A percentile compares a stretch with the other conserved stretches of the same genome.
Conservation (phyloP, 2,888 invertebrate species). For the Anorthoa munda region DNA sequence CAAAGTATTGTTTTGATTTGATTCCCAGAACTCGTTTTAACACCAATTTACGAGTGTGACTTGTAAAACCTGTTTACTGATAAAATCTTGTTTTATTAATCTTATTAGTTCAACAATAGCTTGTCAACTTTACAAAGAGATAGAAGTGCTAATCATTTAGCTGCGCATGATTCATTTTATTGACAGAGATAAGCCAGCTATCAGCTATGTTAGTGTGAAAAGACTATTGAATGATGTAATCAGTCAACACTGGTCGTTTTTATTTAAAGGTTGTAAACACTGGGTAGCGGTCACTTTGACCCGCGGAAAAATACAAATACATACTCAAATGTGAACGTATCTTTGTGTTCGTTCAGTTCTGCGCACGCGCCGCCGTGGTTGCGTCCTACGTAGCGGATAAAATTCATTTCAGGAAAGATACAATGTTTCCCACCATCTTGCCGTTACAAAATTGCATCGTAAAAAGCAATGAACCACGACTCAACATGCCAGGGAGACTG, state of each 20-base stretch:
- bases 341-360: slow-evolving; percentile 47
- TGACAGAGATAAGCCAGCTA: slow-evolving; percentile 54
- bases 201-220: slow-evolving; percentile 15
- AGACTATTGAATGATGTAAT: slow-evolving; percentile 42
- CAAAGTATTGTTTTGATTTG: slow-evolving; percentile 36
- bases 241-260: slow-evolving; percentile 5
- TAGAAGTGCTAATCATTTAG: slow-evolving; percentile 29
- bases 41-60: slow-evolving; percentile 6
- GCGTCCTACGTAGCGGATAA: slow-evolving; percentile 51
- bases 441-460: slow-evolving; percentile 47
- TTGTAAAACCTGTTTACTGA: slow-evolving; percentile 20
- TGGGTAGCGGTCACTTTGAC: slow-evolving; percentile 35
- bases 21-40: slow-evolving; percentile 12
- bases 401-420: slow-evolving; percentile 50
- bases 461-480: slow-evolving; percentile 62
- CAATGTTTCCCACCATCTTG: slow-evolving; percentile 33
- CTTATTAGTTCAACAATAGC: slow-evolving; percentile 20
- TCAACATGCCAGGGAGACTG: slow-evolving; percentile 26
- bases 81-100: slow-evolving; percentile 7
- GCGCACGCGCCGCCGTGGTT: slow-evolving; percentile 60
- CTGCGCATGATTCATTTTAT: slow-evolving; percentile 55
- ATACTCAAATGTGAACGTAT: slow-evolving; percentile 40
- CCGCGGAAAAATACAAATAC: slow-evolving; percentile 24
- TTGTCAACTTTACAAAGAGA: slow-evolving; percentile 19
- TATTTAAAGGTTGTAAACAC: slow-evolving; percentile 5